These are phyloP conservation scores for Eubasilissa regina DNA, from an alignment of 1,140 invertebrate genomes.

Conservation along the genomic window DNA sequence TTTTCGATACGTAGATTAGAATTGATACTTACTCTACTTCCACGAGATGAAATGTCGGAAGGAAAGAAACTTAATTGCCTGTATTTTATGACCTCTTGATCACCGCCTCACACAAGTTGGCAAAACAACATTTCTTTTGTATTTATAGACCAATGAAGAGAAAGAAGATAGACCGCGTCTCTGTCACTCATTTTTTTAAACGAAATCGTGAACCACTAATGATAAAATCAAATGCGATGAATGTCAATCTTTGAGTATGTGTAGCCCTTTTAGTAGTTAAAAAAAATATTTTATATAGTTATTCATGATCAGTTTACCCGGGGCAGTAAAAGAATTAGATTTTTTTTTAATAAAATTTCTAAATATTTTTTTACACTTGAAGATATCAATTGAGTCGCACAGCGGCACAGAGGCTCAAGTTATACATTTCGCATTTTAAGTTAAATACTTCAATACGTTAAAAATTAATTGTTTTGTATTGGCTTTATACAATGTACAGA, in stretches of 20 bases:
- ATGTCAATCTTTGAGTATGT: constrained; percentile 19
- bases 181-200: neutral
- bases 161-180: neutral
- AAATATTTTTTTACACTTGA: too few relatives aligned
- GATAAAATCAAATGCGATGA: neutral
- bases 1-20: too few relatives aligned
- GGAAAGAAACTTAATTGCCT: neutral
- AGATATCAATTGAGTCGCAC: too few relatives aligned
- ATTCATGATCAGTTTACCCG: too few relatives aligned
- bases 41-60: neutral
- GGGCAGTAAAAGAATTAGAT: too few relatives aligned
- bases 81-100: neutral
- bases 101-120: neutral
- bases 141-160: constrained; percentile 5
- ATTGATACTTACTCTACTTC: neutral
- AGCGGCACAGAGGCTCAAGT: too few relatives aligned
- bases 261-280: neutral
- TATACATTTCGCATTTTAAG: too few relatives aligned
- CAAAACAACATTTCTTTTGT: neutral
- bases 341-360: too few relatives aligned
- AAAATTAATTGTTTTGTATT: too few relatives aligned
- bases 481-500: too few relatives aligned
- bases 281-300: neutral
- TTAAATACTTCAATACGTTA: too few relatives aligned
- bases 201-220: neutral